Evolutionary conservation across 2,797 vertebrate species (phyloP).

Genomic region (Hemibagrus guttatus): DNA sequence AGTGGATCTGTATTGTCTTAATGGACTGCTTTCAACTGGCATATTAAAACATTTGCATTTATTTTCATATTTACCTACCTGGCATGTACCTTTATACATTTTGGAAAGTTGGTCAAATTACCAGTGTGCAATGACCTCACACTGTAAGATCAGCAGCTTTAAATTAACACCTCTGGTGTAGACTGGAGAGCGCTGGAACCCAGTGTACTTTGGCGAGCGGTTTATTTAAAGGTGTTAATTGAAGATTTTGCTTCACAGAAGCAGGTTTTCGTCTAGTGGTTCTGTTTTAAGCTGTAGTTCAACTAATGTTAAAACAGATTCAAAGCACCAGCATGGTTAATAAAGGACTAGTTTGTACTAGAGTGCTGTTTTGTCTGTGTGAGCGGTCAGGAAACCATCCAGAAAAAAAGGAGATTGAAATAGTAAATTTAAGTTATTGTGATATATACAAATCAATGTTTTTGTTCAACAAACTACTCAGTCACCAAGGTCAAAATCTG

Average conservation of each 20-base stretch:
- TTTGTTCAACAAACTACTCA: background rate
- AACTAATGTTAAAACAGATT: background rate
- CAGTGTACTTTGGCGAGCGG: background rate
- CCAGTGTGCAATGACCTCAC: background rate
- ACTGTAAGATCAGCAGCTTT: background rate
- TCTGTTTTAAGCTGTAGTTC: background rate
- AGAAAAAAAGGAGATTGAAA: background rate
- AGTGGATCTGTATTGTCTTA: background rate
- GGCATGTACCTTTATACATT: background rate
- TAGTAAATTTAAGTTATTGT: background rate
- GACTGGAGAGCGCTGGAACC: background rate
- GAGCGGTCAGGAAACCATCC: background rate
- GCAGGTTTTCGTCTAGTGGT: background rate
- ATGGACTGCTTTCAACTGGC: background rate
- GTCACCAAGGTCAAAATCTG: background rate
- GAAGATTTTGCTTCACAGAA: constrained; percentile 9
- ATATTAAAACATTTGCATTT: background rate
- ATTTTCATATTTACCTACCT: background rate
- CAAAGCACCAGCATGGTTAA: background rate
- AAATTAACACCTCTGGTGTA: constrained; percentile 31
- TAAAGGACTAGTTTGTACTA: background rate
- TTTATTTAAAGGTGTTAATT: constrained; percentile 34
- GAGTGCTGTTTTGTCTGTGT: background rate
- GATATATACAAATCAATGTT: background rate
- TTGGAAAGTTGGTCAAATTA: background rate